Conservation (phyloP, 2,797 vertebrate species). For the Huso huso region DNA sequence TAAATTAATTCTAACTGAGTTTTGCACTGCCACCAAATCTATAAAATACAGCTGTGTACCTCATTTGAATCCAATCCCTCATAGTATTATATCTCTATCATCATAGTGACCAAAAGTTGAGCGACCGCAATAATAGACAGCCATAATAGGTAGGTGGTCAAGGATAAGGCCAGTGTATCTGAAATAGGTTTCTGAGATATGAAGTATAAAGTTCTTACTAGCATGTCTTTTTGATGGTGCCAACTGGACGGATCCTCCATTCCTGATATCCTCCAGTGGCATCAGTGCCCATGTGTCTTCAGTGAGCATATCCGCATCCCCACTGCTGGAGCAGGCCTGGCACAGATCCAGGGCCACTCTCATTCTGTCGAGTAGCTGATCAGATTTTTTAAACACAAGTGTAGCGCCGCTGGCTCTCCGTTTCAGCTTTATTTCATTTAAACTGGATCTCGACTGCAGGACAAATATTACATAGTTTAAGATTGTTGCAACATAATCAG, state of each 20-base stretch:
- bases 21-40: background rate
- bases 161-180: background rate
- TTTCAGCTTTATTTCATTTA: too few species aligned
- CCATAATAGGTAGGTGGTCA: background rate
- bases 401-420: too few species aligned
- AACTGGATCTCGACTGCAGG: too few species aligned
- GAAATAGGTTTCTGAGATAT: background rate
- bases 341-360: conserved; percentile 16
- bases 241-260: conserved; percentile 10
- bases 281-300: conserved; percentile 19
- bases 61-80: background rate
- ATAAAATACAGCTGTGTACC: background rate
- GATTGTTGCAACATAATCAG: too few species aligned
- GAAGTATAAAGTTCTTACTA: background rate
- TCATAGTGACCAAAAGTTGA: too few species aligned
- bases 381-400: too few species aligned
- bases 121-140: too few species aligned
- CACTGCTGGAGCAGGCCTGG: conserved; percentile 8
- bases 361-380: conserved; percentile 1
- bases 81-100: too few species aligned
- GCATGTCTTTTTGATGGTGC: conserved; percentile 18
- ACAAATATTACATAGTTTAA: too few species aligned
- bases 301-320: background rate
- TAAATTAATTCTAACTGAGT: background rate
- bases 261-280: conserved; percentile 15